Conservation (phyloP, 1,140 invertebrate genomes). For the Drosophila arawakana region DNA sequence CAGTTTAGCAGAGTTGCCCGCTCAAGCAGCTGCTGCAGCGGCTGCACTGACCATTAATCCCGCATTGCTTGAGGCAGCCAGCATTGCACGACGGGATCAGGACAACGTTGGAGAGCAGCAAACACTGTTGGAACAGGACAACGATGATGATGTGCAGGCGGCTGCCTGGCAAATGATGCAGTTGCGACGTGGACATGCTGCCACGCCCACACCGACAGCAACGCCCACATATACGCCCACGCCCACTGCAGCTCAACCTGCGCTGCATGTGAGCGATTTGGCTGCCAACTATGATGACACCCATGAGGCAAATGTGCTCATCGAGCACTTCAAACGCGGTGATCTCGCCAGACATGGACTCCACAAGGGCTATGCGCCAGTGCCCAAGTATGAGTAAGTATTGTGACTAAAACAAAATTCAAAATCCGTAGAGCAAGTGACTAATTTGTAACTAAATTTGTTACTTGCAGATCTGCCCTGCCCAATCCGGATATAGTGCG, state of each 20-base stretch:
- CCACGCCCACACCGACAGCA: conserved; percentile 32
- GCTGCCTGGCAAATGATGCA: conserved; percentile 74
- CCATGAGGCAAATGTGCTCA: conserved; percentile 74
- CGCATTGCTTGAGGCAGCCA: conserved; percentile 85
- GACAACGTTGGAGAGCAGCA: conserved; percentile 29
- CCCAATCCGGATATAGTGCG: conserved; percentile 89
- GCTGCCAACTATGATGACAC: conserved; percentile 76
- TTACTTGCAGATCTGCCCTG: conserved; percentile 77
- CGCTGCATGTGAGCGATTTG: conserved; percentile 65
- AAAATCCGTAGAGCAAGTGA: not conserved
- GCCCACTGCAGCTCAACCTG: conserved; percentile 30
- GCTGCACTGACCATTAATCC: conserved; percentile 84
- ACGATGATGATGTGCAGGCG: conserved; percentile 61
- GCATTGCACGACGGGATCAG: conserved; percentile 69
- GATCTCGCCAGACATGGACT: conserved; percentile 73
- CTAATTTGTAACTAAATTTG: conserved; percentile 9
- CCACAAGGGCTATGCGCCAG: conserved; percentile 77
- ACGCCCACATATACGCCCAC: conserved; percentile 16
- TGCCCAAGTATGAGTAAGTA: conserved; percentile 81
- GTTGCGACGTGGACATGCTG: conserved; percentile 58
- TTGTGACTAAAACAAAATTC: too few relatives aligned
- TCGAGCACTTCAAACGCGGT: conserved; percentile 78
- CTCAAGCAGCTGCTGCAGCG: not conserved
- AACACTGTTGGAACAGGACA: not conserved
- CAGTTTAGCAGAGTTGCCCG: conserved; percentile 42